Evolutionary conservation across 2,113 vertebrate species (phyloP).

Genomic region (Serilophus lunatus): DNA sequence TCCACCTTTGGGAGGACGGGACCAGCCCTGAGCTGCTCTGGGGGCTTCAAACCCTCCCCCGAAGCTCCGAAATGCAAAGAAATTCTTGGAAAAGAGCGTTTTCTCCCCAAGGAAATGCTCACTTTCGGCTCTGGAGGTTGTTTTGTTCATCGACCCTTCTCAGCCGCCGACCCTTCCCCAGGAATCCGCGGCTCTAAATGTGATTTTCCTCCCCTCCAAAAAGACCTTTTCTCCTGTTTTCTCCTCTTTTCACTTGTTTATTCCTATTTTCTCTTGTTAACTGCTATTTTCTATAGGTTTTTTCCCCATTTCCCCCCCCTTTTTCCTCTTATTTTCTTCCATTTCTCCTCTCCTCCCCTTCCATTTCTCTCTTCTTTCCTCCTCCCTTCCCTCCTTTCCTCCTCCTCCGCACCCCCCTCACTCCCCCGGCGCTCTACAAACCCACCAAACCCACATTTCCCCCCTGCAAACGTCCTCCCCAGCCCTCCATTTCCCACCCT

Average conservation of each 20-base stretch:
- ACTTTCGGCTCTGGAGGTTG: background rate
- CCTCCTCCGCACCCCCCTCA: background rate
- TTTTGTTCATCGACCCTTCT: background rate
- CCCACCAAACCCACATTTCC: background rate
- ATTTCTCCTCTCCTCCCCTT: fast-evolving
- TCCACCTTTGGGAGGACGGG: background rate
- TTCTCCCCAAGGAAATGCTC: background rate
- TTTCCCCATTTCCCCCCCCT: background rate
- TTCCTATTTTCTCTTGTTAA: fast-evolving
- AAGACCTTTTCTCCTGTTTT: background rate
- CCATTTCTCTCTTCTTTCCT: background rate
- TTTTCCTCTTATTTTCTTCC: fast-evolving
- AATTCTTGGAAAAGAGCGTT: fast-evolving
- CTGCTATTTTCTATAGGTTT: no score
- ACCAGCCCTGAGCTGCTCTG: background rate
- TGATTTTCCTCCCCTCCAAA: background rate
- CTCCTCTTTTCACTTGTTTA: no score
- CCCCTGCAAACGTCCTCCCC: background rate
- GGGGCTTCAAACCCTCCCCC: background rate
- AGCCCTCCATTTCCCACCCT: background rate
- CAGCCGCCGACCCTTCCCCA: background rate
- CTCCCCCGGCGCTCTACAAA: background rate
- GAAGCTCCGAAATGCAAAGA: background rate
- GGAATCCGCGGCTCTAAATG: background rate
- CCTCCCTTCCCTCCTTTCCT: fast-evolving